Conservation (phyloP, 2,797 vertebrate species). For the Presbytis comata region DNA sequence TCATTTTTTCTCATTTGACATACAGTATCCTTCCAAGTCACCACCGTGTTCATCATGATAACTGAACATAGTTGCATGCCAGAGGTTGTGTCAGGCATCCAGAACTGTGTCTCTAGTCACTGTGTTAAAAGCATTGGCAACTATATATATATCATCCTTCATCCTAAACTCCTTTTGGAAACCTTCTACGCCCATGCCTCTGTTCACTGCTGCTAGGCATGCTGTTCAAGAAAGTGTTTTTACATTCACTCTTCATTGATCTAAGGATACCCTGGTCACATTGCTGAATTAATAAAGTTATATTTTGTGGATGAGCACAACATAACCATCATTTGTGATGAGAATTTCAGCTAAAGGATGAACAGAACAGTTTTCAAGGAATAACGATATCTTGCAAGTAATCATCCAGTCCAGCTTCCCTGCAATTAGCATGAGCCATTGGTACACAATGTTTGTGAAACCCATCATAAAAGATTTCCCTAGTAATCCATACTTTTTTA, state of each 20-base stretch:
- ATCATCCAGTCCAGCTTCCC: not conserved
- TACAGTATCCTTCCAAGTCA: not conserved
- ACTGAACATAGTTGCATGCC: not conserved
- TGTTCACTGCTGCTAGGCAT: not conserved
- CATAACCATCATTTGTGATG: not conserved
- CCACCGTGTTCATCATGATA: not conserved
- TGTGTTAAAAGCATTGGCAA: not conserved
- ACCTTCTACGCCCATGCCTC: not conserved
- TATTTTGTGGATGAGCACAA: not conserved
- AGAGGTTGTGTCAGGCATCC: not conserved
- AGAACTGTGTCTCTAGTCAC: not conserved
- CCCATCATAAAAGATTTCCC: not conserved
- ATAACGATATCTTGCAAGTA: not conserved
- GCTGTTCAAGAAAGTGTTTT: not conserved
- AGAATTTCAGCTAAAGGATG: not conserved
- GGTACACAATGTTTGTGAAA: not conserved
- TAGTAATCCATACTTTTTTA: not conserved
- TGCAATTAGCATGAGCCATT: not conserved
- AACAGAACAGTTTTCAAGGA: not conserved
- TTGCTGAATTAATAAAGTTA: not conserved
- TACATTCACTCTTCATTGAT: not conserved
- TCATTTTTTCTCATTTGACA: not conserved
- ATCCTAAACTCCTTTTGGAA: not conserved
- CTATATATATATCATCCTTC: not conserved
- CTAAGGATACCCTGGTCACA: not conserved